Percentiles rank a stretch among this genome's conserved stretches.
These are phyloP conservation scores for Heterodera schachtii DNA, from an alignment of 1,140 invertebrate species.

Conservation along the genomic window DNA sequence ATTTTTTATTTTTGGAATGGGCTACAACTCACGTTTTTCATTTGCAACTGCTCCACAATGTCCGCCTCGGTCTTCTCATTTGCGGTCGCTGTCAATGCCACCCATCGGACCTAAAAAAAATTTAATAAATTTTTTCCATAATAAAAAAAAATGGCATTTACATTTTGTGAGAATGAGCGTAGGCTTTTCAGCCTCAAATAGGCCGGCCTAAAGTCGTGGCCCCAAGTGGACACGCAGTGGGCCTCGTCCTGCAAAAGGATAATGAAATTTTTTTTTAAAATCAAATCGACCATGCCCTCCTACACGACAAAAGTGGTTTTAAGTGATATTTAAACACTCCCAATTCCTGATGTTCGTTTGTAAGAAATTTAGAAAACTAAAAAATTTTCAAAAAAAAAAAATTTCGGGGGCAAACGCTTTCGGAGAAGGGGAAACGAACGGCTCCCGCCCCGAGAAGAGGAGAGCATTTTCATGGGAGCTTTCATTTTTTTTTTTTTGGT, in stretches of 20 bases:
- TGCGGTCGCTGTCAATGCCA: constrained; percentile 92
- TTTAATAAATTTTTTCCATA: not conserved
- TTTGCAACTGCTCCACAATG: constrained; percentile 70
- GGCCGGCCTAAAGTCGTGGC: constrained; percentile 86
- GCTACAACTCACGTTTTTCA: constrained; percentile 62
- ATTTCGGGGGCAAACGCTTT: too few species aligned
- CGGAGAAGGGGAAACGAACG: too few species aligned
- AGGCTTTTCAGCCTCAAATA: constrained; percentile 83
- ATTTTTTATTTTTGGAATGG: too few species aligned
- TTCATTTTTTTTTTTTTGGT: too few species aligned
- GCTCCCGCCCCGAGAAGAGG: too few species aligned
- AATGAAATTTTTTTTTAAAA: not conserved
- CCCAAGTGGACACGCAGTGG: constrained; percentile 84
- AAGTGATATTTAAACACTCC: too few species aligned
- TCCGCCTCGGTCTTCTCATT: constrained; percentile 72
- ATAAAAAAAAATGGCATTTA: constrained; percentile 16
- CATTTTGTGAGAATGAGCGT: constrained; percentile 71
- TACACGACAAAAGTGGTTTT: too few species aligned
- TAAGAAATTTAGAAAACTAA: not conserved
- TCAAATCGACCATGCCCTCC: not conserved
- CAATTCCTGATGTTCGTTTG: too few species aligned
- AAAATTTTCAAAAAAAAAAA: not conserved
- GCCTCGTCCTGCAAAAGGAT: constrained; percentile 71
- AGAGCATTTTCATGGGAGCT: too few species aligned
- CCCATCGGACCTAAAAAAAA: constrained; percentile 72